phyloP scores from a whole-genome alignment of 2,797 vertebrate species.

The Coregonus suidteri region DNA sequence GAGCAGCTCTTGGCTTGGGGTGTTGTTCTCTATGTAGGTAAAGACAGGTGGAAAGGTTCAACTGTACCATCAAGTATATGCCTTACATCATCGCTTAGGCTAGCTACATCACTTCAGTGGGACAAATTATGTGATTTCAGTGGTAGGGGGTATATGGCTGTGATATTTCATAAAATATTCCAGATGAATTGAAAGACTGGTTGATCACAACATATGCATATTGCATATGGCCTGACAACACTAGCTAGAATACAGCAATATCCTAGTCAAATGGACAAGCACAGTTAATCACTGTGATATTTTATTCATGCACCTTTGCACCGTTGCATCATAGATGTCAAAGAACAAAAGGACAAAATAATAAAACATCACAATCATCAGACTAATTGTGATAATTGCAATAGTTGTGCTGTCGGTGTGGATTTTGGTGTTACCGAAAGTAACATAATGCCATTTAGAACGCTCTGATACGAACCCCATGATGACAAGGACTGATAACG shows the following conservation, averaged over 20 bases:
- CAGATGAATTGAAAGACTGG: background rate
- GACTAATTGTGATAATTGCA: slow-evolving; percentile 64
- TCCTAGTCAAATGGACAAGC: background rate
- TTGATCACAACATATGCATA: background rate
- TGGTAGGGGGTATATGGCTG: background rate
- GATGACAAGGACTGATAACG: slow-evolving; percentile 59
- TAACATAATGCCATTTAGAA: slow-evolving; percentile 38
- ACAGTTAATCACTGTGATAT: slow-evolving; percentile 33
- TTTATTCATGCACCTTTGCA: slow-evolving; percentile 69
- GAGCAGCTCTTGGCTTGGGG: slow-evolving; percentile 21
- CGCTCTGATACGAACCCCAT: slow-evolving; percentile 38
- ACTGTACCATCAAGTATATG: background rate
- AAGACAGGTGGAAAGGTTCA: slow-evolving; percentile 15
- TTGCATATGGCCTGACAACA: background rate
- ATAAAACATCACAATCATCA: slow-evolving; percentile 64
- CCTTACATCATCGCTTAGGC: slow-evolving; percentile 42
- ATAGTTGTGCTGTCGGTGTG: slow-evolving; percentile 63
- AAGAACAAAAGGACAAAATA: slow-evolving; percentile 52
- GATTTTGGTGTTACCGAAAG: slow-evolving; percentile 55
- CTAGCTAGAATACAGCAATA: background rate
- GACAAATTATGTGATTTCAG: background rate
- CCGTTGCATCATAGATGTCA: slow-evolving; percentile 68
- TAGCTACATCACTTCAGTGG: background rate
- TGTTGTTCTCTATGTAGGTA: slow-evolving; percentile 9
- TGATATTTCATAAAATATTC: background rate